phyloP scores from a whole-genome alignment of 64 coral and sea anemone genomes.

The Hydrozoanthus tunicans region DNA sequence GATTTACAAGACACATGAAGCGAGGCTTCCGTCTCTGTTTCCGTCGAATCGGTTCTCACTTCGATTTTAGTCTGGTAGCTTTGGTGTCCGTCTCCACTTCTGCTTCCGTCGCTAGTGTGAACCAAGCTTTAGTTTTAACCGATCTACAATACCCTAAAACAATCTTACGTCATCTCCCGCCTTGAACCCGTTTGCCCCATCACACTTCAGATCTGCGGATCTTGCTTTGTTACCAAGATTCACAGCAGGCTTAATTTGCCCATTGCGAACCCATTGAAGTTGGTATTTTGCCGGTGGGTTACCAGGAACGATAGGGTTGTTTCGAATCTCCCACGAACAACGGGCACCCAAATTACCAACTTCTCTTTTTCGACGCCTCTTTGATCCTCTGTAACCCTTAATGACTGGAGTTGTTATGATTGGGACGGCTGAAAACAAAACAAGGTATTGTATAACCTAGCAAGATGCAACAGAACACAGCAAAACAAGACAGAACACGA shows the following conservation, averaged over 20 bases:
- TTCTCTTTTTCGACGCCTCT: not conserved
- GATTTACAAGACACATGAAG: no score
- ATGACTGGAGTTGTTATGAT: not conserved
- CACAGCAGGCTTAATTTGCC: not conserved
- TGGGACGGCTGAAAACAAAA: not conserved
- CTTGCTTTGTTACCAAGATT: not conserved
- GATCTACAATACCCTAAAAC: no score
- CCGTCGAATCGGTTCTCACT: no score
- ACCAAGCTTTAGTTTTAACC: no score
- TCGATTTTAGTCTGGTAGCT: no score
- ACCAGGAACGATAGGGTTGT: constrained; percentile 18
- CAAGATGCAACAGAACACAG: no score
- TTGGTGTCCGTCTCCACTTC: no score
- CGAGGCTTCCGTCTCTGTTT: no score
- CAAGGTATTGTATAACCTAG: not conserved
- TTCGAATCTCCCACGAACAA: not conserved
- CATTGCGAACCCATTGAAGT: constrained; percentile 24
- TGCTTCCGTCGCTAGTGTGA: no score
- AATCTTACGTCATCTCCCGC: constrained; percentile 44
- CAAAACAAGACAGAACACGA: no score
- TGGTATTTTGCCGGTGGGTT: constrained; percentile 3
- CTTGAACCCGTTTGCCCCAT: constrained; percentile 1
- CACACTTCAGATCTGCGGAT: not conserved
- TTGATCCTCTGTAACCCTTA: not conserved
- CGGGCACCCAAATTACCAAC: constrained; percentile 2